Evolutionary conservation across 2,797 vertebrate species (phyloP), one percentile per base, ranked within the genome.

Genomic region (Poecilia picta): DNA sequence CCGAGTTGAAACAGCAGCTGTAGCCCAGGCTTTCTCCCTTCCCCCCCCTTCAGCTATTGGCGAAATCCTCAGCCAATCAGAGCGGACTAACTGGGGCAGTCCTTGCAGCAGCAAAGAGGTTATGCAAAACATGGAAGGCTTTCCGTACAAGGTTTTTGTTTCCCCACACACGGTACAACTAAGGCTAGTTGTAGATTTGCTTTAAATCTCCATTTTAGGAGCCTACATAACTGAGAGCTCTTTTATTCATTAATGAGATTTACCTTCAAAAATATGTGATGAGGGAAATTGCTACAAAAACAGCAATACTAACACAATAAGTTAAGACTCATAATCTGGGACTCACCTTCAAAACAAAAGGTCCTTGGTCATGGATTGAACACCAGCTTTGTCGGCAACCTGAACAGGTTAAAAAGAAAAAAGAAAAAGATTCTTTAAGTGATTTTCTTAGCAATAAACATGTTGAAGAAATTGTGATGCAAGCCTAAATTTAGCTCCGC

Each of bases 31-130:
- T 89, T 81, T 82, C 75, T 91, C 91, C 94, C 91, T 89, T 93
- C 94, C 94, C 94, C 94, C 91, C 93, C 80, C 76, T 70, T 0
- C 46, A 86, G 70, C 90, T 83, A 96, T 94, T 96, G 95, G 96
- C 78, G 78, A 70, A 79, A 47, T 81, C 77, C 82, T 88, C 79
- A 93, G 86, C 96, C 41, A 96, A 96, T 96, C 85, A 94, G 83
- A 90, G 73, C 33, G 8, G 81, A 57, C 78, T 68, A 81, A 83
- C 72, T 77, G 76, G 84, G 87, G 86, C 90, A 83, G 89, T 90
- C 89, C 89, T 94, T 93, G 93, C 88, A 94, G 95, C 93, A 93
- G 87, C 82, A 74, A 85, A 88, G 81, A 81, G 88, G 91, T 92
- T 93, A 94, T 92, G 89, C 89, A 94, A 93, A 92, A 87, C 74